Conservation (phyloP, 2,113 vertebrate species). For the Probosciger aterrimus region DNA sequence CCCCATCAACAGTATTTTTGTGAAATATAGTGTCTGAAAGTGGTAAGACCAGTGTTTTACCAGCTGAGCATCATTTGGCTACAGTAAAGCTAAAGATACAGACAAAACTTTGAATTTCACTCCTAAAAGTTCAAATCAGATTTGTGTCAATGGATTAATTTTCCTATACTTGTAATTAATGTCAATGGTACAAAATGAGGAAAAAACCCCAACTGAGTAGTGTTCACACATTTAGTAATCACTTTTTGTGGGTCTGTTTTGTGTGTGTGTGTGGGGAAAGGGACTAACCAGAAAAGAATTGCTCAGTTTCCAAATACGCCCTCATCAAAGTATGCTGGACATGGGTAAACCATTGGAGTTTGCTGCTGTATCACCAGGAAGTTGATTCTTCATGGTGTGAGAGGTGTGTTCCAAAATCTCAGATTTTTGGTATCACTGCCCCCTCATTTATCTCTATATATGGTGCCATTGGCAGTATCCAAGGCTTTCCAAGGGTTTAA, state of each 20-base stretch:
- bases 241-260: not conserved
- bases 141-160: not conserved
- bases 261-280: too few species aligned
- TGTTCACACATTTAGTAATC: not conserved
- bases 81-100: not conserved
- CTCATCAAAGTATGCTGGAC: not conserved
- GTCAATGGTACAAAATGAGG: not conserved
- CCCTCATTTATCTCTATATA: conserved; percentile 46
- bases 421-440: conserved; percentile 33
- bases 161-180: not conserved
- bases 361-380: not conserved
- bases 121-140: not conserved
- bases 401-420: conserved; percentile 25
- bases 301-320: not conserved
- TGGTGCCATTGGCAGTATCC: conserved; percentile 49
- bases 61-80: not conserved
- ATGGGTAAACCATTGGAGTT: not conserved
- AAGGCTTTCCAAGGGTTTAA: not conserved
- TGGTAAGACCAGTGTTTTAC: not conserved
- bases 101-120: not conserved
- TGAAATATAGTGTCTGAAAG: not conserved
- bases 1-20: not conserved
- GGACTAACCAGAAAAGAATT: not conserved
- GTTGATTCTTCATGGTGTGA: not conserved
- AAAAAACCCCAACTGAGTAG: not conserved